Percentiles rank a stretch among this genome's conserved stretches.
These are phyloP conservation scores for Acomys russatus DNA, from an alignment of 2,797 vertebrate species.

Conservation along the genomic window DNA sequence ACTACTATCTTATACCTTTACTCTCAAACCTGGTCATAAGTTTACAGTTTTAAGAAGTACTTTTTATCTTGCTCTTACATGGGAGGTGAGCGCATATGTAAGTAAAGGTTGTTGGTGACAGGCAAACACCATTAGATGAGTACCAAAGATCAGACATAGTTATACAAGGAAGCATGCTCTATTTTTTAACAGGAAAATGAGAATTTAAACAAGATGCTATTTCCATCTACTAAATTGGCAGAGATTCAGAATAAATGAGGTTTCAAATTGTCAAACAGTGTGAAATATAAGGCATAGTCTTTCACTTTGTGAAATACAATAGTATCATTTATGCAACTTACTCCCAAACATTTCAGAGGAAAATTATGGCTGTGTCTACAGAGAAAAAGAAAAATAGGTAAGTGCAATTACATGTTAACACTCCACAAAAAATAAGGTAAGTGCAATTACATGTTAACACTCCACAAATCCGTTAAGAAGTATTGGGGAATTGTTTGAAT, in stretches of 20 bases:
- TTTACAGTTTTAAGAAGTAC: not conserved
- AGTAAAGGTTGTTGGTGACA: not conserved
- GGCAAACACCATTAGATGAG: not conserved
- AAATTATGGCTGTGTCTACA: conserved; percentile 20
- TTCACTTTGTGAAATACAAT: not conserved
- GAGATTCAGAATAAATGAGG: conserved; percentile 40
- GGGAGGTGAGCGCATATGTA: not conserved
- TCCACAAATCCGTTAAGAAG: not conserved
- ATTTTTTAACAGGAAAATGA: conserved; percentile 11
- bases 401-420: conserved; percentile 39
- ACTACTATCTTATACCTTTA: not conserved
- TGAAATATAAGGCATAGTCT: not conserved
- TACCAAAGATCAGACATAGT: not conserved
- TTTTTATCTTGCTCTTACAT: not conserved
- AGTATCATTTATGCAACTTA: conserved; percentile 7
- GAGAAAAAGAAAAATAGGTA: conserved; percentile 19
- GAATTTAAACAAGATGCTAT: conserved; percentile 11
- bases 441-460: conserved; percentile 38
- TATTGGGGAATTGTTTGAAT: conserved; percentile 37
- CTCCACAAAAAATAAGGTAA: conserved; percentile 47
- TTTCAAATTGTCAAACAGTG: not conserved
- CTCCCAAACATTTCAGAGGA: conserved; percentile 44
- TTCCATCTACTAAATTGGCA: conserved; percentile 32
- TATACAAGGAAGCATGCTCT: not conserved
- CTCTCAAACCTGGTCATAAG: not conserved